Evolutionary conservation across 2,888 invertebrate species (phyloP).

Genomic region (Malthinus flaveolus): DNA sequence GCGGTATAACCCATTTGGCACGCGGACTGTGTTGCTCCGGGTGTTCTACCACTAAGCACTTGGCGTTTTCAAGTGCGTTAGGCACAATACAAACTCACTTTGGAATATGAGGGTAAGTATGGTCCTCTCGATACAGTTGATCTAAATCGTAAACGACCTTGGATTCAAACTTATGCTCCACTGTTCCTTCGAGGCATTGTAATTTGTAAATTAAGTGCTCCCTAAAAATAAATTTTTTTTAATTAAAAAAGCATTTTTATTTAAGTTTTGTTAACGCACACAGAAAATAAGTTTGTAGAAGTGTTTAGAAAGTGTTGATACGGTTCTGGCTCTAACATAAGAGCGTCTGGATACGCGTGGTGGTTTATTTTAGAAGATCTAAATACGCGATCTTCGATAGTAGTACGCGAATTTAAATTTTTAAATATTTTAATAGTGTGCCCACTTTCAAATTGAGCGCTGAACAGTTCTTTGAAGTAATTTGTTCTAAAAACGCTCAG

Average conservation of each 20-base stretch:
- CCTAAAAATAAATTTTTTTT: conserved; percentile 13
- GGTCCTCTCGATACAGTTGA: conserved; percentile 1
- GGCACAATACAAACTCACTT: conserved; percentile 7
- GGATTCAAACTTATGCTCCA: conserved; percentile 12
- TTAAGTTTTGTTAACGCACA: conserved; percentile 10
- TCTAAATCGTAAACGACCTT: conserved; percentile 32
- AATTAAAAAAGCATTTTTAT: background rate
- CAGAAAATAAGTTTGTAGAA: conserved; percentile 22
- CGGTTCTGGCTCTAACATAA: conserved; percentile 26
- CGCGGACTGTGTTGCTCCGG: too few relatives aligned
- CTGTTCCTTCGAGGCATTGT: conserved; percentile 17
- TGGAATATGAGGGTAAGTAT: background rate
- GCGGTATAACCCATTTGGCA: too few relatives aligned
- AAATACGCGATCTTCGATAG: conserved; percentile 20
- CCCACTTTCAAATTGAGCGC: background rate
- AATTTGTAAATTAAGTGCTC: conserved; percentile 22
- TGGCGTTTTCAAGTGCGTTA: too few relatives aligned
- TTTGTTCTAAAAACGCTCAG: background rate
- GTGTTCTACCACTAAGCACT: too few relatives aligned
- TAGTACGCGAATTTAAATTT: conserved; percentile 1
- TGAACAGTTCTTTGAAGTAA: background rate
- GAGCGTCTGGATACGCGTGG: conserved; percentile 33
- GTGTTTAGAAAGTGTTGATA: conserved; percentile 24
- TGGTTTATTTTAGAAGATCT: conserved; percentile 24
- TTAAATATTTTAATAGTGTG: background rate